Evolutionary conservation across 2,797 vertebrate genomes (phyloP).

Genomic region (Pelochelys cantorii): DNA sequence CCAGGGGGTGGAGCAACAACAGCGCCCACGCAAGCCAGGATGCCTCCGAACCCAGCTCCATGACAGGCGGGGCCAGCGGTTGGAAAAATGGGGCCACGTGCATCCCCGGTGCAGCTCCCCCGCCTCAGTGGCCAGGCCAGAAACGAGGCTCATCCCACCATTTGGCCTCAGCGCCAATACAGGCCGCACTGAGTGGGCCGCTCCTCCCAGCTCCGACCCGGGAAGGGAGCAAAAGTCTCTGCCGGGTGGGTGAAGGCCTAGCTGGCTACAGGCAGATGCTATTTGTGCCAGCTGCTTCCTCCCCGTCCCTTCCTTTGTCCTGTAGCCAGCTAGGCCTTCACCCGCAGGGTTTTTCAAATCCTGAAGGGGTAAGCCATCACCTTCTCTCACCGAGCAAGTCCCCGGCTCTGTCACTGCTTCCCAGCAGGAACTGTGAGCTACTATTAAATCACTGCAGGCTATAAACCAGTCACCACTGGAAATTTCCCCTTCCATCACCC

Average conservation of each 20-base stretch:
- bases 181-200: no score
- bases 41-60: not conserved
- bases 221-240: not conserved
- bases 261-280: no score
- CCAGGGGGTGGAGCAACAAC: not conserved
- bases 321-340: not conserved
- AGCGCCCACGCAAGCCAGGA: not conserved
- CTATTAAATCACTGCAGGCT: conserved; percentile 64
- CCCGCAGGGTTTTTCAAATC: not conserved
- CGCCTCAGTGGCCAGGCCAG: not conserved
- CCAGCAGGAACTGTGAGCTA: conserved; percentile 48
- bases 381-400: not conserved
- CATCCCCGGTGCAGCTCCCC: not conserved
- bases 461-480: conserved; percentile 68
- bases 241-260: no score
- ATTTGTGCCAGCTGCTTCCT: no score
- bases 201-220: no score
- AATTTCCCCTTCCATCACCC: conserved; percentile 68
- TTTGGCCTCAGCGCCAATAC: not conserved
- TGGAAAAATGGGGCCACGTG: not conserved
- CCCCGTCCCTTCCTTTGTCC: no score
- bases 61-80: not conserved
- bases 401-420: conserved; percentile 45
- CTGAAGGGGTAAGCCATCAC: no score
- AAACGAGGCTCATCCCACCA: no score